A percentile compares a stretch with the other conserved stretches of the same genome.
Conservation (phyloP, 2,888 invertebrate species). For the Spatulosminthurus flaviceps region DNA sequence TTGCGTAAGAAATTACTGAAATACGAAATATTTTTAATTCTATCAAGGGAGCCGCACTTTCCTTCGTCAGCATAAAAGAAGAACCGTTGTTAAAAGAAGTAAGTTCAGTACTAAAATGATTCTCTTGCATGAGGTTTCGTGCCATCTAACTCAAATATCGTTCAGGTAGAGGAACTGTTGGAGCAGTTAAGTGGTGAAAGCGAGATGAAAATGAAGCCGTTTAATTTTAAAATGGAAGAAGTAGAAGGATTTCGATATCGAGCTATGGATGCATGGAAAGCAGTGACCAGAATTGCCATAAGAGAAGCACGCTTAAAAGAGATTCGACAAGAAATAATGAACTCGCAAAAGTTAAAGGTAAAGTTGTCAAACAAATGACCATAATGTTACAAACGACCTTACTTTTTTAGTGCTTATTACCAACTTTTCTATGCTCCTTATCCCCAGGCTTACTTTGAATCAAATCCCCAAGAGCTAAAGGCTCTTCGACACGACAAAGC, state of each 20-base stretch:
- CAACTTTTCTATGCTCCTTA: slow-evolving; percentile 19
- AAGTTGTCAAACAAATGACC: too few species aligned
- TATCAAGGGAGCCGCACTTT: slow-evolving; percentile 85
- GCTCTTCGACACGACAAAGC: slow-evolving; percentile 86
- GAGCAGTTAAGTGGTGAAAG: slow-evolving; percentile 76
- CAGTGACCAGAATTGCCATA: slow-evolving; percentile 92
- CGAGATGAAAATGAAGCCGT: slow-evolving; percentile 71
- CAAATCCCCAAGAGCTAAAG: slow-evolving; percentile 87
- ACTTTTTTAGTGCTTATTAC: not conserved
- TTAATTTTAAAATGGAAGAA: slow-evolving; percentile 93
- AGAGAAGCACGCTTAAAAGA: slow-evolving; percentile 94
- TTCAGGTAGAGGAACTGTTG: slow-evolving; percentile 74
- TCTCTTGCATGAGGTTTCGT: too few species aligned
- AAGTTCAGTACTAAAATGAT: slow-evolving; percentile 1
- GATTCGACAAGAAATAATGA: slow-evolving; percentile 92
- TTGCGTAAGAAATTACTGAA: too few species aligned
- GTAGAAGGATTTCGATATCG: slow-evolving; percentile 96
- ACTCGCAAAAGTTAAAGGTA: slow-evolving; percentile 88
- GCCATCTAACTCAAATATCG: too few species aligned
- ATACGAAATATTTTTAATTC: slow-evolving; percentile 63
- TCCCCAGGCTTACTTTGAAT: slow-evolving; percentile 84
- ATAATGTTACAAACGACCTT: too few species aligned
- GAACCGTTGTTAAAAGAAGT: slow-evolving; percentile 71
- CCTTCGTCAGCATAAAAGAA: slow-evolving; percentile 87
- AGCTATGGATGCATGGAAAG: slow-evolving; percentile 93